Base-by-base conservation (phyloP, 2,888 invertebrate genomes). In the Drosophila diplacantha region DNA sequence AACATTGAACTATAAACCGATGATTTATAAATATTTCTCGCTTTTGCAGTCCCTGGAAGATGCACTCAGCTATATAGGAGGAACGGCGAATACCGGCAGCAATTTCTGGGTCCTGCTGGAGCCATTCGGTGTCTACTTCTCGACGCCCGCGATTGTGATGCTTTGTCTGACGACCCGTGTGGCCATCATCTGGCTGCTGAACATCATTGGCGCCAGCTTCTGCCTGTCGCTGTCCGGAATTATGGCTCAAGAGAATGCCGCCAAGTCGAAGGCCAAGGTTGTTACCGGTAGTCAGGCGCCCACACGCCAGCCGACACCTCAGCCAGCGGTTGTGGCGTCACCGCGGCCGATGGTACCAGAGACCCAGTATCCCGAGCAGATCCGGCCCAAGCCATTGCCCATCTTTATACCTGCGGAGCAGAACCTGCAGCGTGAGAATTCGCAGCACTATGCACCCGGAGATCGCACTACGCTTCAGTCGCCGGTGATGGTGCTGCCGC, bases 111-210 rank as follows among this genome's bases (percentile, higher is more conserved):
- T 3, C 0, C 5, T 20, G 16, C 43, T 87, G 29, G 61, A 76
- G 6, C 73, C 62, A 2, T 85, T 79, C 54, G 85, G 85, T 22
- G 71, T 77, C 4, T 85, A 85, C 47, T 87, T 85, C 18, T 56
- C 83, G 4, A 81, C 84, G 11, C 87, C 89, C 0, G 80, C 90
- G 0, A 88, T 90, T 83, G 69, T 89, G 9, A 89, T 91, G 88
- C 88, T 88, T 4, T 82, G 90, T 12, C 50, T 91, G 3, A 90
- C 90, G 73, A 89, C 89, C 0, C 88, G 90, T 24, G 87, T 90
- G 39, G 86, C 87, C 3, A 57, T 90, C 1, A 81, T 91, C 29
- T 90, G 90, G 84, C 24, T 90, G 11, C 56, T 90, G n/a, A 91
- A 91, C 64, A 72, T 91, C 6, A 79, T 87, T 38, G 88, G 87